phyloP scores from a whole-genome alignment of 2,113 vertebrate genomes.

The Pterocles burchelli region DNA sequence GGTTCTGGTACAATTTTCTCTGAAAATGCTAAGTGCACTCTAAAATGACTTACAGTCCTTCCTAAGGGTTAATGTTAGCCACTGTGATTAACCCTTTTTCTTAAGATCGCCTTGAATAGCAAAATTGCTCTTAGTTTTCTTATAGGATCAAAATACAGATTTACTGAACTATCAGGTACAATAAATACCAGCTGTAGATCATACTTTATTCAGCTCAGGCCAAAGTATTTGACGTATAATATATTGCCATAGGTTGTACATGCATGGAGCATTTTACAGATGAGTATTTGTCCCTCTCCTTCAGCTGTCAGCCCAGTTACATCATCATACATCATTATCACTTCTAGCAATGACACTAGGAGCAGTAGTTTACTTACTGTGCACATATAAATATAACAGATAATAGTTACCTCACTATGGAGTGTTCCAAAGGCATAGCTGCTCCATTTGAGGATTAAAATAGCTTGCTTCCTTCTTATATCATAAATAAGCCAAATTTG shows the following conservation, averaged over 20 bases:
- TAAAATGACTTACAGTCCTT: background rate
- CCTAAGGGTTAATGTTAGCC: background rate
- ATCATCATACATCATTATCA: background rate
- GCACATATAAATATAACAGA: background rate
- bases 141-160: background rate
- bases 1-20: background rate
- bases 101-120: background rate
- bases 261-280: background rate
- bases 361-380: background rate
- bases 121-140: background rate
- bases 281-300: background rate
- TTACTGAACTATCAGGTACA: background rate
- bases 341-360: background rate
- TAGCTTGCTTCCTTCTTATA: background rate
- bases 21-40: background rate
- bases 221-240: background rate
- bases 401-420: background rate
- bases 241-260: background rate
- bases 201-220: background rate
- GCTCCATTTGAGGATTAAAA: background rate
- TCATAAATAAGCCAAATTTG: background rate
- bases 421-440: background rate
- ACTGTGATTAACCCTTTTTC: background rate
- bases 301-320: conserved; percentile 11
- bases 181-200: background rate